A percentile compares a stretch with the other conserved stretches of the same genome.
These are phyloP conservation scores for Coreoperca whiteheadi DNA, from an alignment of 2,113 vertebrate genomes.

Conservation along the genomic window DNA sequence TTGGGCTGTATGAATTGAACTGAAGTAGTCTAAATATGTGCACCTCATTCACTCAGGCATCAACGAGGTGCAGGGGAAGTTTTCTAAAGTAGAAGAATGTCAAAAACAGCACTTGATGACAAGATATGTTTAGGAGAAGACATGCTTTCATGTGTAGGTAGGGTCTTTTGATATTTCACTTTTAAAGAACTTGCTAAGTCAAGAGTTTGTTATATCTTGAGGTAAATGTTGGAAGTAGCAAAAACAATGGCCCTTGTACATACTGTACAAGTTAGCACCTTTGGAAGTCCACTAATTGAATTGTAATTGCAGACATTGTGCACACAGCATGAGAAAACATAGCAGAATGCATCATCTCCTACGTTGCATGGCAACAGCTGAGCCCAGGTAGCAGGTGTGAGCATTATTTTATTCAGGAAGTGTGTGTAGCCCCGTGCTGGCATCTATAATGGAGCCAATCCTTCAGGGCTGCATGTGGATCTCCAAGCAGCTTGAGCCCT, in stretches of 20 bases:
- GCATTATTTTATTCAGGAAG: constrained; percentile 76
- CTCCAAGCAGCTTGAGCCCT: constrained; percentile 78
- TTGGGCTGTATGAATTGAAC: too few species aligned
- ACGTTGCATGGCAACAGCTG: constrained; percentile 77
- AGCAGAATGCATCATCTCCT: constrained; percentile 63
- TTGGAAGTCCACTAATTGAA: constrained; percentile 66
- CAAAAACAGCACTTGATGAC: neutral
- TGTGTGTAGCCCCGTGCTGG: constrained; percentile 71
- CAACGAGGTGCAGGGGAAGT: neutral
- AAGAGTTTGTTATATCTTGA: constrained; percentile 17
- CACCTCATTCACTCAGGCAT: neutral
- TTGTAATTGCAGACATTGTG: constrained; percentile 72
- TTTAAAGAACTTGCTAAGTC: neutral
- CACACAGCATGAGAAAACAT: constrained; percentile 62
- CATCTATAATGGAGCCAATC: constrained; percentile 78
- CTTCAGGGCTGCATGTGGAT: constrained; percentile 75
- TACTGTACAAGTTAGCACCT: constrained; percentile 52
- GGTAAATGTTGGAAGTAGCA: constrained; percentile 10
- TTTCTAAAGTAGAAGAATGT: neutral
- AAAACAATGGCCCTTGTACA: constrained; percentile 43
- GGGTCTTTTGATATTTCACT: neutral
- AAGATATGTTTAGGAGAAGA: neutral
- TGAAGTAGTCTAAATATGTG: too few species aligned
- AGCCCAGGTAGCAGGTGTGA: constrained; percentile 81
- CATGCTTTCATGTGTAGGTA: neutral